Base-by-base conservation (phyloP, 2,797 vertebrate genomes). In the Mus caroli region DNA sequence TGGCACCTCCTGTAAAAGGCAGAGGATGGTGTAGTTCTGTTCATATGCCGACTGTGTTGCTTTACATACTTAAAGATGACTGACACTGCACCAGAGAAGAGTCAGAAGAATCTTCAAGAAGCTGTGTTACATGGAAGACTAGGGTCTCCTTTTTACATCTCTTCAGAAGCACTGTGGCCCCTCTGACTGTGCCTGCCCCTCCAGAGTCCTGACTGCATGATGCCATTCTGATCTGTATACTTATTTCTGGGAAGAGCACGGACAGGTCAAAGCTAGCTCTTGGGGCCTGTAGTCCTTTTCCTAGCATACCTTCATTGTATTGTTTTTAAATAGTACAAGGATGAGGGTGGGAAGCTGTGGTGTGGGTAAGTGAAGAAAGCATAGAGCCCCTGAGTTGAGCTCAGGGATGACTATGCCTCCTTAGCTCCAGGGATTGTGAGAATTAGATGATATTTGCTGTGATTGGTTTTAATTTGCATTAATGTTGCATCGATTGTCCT, bases 371-470 rank as follows among this genome's bases (percentile, higher is more conserved):
- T 71, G 37, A 91, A 79, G 77, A 84, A 6, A 95, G 20, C 28
- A 84, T 60, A 92, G 50, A 91, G 12, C 11, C 40, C 20, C 80
- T 76, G 56, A 69, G 31, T 12, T 71, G 43, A 60, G 20, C 26
- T 64, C 31, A 60, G 34, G 31, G 75, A 75, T 93, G 84, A 37
- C 43, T 79, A 40, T 52, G 52, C 40, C 13, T 88, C 9, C 60
- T 92, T 69, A 54, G 73, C 28, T 86, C n/a, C 79, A 93, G 88
- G 43, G 75, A 79, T 78, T 89, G 28, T 79, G 40, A 89, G 50
- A 93, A 89, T 83, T 85, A 95, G 94, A 92, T 11, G 94, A 92
- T 11, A 80, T 43, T 73, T 60, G 19, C 73, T 92, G 15, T 46
- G 52, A 67, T 73, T 86, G n/a, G 76, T 86, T 89, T 82, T 90